A percentile compares a stretch with the other conserved stretches of the same genome.
phyloP scores from a whole-genome alignment of 2,113 vertebrate species.

The Phasianus colchicus region DNA sequence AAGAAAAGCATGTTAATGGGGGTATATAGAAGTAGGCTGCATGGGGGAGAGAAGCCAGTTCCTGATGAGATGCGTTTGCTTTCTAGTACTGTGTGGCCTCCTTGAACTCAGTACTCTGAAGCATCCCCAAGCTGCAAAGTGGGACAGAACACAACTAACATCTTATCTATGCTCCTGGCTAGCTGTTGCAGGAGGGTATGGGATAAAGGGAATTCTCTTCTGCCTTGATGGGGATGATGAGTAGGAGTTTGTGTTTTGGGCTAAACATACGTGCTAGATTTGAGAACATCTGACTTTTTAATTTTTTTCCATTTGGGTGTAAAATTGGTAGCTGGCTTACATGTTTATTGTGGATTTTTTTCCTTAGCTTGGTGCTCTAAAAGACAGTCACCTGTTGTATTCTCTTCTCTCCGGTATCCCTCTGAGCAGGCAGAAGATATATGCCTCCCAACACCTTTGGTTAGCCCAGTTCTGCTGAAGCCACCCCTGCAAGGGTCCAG shows the following conservation, averaged over 20 bases:
- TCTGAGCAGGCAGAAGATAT: not conserved
- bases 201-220: not conserved
- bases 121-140: not conserved
- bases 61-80: not conserved
- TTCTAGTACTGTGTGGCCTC: not conserved
- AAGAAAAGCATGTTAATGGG: not conserved
- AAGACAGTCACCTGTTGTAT: not conserved
- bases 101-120: not conserved
- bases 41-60: not conserved
- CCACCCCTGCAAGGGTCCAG: not conserved
- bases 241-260: conserved; percentile 18
- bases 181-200: not conserved
- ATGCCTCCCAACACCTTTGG: not conserved
- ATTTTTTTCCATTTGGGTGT: not conserved
- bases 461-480: not conserved
- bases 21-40: not conserved
- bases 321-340: not conserved
- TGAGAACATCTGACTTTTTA: not conserved
- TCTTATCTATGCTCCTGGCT: not conserved
- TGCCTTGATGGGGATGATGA: not conserved
- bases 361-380: not conserved
- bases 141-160: not conserved
- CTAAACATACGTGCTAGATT: not conserved
- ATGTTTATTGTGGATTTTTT: not conserved
- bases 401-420: not conserved